Evolutionary conservation across 2,113 vertebrate species (phyloP).

Genomic region (Heterotis niloticus): DNA sequence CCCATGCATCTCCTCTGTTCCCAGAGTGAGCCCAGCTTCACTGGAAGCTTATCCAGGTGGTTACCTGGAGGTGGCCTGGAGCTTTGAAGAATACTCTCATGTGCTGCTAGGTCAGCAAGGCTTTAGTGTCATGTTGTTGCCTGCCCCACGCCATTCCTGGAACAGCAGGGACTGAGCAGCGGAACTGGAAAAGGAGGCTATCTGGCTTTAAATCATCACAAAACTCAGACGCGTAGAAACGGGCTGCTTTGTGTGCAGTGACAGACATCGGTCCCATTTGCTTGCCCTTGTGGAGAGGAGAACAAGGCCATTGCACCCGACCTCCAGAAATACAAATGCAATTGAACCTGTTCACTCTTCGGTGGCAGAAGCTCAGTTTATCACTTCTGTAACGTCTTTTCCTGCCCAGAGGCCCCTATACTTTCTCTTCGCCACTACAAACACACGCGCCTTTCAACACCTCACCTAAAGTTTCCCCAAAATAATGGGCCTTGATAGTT

Average conservation of each 20-base stretch:
- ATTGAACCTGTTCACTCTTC: not conserved
- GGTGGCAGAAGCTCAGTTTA: not conserved
- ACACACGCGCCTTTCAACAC: conserved; percentile 18
- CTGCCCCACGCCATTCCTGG: not conserved
- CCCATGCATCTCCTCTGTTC: not conserved
- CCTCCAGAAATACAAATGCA: not conserved
- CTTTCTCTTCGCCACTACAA: conserved; percentile 20
- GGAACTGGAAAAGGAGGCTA: no score
- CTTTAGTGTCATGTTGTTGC: not conserved
- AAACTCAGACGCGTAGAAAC: not conserved
- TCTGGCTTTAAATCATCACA: no score
- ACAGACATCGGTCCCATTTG: conserved; percentile 34
- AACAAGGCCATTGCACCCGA: conserved; percentile 17
- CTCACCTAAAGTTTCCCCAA: conserved; percentile 31
- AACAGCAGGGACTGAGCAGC: not conserved
- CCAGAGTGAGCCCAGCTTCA: not conserved
- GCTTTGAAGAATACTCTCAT: not conserved
- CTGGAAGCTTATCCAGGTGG: not conserved
- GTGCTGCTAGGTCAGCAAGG: no score
- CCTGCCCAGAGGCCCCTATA: not conserved
- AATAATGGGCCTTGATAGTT: conserved; percentile 52
- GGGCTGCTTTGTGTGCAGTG: not conserved
- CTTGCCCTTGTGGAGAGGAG: conserved; percentile 1
- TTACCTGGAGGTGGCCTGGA: not conserved
- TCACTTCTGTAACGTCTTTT: not conserved